phyloP scores from a whole-genome alignment of 2,797 vertebrate species.

The Huso huso region DNA sequence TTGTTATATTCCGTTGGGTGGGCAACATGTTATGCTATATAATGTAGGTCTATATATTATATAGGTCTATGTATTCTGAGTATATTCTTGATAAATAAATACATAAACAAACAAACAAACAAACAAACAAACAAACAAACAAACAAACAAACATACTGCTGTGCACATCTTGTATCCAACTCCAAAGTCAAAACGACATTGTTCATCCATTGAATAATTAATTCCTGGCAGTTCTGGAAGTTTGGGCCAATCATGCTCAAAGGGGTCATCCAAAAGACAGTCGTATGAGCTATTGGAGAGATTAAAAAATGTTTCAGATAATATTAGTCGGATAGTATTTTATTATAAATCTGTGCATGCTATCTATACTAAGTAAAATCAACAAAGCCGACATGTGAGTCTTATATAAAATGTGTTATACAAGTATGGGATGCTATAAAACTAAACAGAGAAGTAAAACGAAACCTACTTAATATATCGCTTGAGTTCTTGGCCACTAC shows the following conservation, averaged over 20 bases:
- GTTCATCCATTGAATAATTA: slow-evolving; percentile 98
- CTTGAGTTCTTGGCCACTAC: slow-evolving; percentile 91
- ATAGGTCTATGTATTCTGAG: too few relatives aligned
- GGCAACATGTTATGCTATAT: too few relatives aligned
- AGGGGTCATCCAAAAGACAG: slow-evolving; percentile 91
- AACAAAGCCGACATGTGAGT: too few relatives aligned
- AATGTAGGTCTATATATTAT: too few relatives aligned
- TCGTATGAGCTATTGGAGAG: slow-evolving; percentile 75
- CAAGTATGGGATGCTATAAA: neutral
- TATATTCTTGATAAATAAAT: too few relatives aligned
- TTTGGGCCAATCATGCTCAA: slow-evolving; percentile 94
- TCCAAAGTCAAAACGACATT: slow-evolving; percentile 96
- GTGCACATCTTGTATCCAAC: slow-evolving; percentile 98
- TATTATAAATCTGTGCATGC: too few relatives aligned
- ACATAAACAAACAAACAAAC: neutral
- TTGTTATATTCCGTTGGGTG: too few relatives aligned
- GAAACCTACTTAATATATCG: slow-evolving; percentile 86
- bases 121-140: slow-evolving; percentile 32
- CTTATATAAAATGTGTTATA: neutral
- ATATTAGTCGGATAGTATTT: too few relatives aligned
- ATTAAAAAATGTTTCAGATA: neutral
- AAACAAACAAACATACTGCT: slow-evolving; percentile 66
- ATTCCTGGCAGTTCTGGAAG: slow-evolving; percentile 95
- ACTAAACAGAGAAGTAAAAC: too few relatives aligned
- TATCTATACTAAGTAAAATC: too few relatives aligned